These are phyloP conservation scores for Labeo catla DNA, from an alignment of 2,113 vertebrate species.

Conservation along the genomic window DNA sequence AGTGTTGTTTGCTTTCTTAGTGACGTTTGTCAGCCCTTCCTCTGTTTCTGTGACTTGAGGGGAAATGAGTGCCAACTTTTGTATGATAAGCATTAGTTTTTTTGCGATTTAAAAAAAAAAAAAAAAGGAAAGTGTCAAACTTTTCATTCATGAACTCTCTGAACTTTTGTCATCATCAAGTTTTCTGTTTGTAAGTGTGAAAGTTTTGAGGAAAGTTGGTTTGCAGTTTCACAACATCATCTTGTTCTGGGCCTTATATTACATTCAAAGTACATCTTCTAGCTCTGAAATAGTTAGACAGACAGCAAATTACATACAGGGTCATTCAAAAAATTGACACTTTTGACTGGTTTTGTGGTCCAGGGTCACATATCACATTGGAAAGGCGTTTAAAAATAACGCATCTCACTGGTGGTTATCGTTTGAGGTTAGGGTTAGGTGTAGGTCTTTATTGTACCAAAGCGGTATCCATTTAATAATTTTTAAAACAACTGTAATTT, in stretches of 20 bases:
- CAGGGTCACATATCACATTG: too few species aligned
- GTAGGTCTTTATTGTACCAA: too few species aligned
- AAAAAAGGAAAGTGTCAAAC: not conserved
- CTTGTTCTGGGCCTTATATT: conserved; percentile 1
- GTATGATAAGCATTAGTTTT: conserved; percentile 42
- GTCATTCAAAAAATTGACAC: not conserved
- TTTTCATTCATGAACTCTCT: conserved; percentile 5
- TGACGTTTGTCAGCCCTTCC: conserved; percentile 51
- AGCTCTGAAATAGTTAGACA: not conserved
- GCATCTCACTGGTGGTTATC: too few species aligned
- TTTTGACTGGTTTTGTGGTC: too few species aligned
- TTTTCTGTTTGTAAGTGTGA: conserved; percentile 4
- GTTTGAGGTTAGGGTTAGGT: too few species aligned
- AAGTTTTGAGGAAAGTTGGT: not conserved
- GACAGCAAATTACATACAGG: not conserved
- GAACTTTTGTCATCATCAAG: conserved; percentile 23
- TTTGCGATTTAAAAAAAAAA: not conserved
- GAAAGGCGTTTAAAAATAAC: too few species aligned
- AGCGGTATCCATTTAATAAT: too few species aligned
- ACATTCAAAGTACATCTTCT: not conserved
- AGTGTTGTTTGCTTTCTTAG: conserved; percentile 57
- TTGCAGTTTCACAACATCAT: not conserved
- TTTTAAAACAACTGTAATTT: too few species aligned
- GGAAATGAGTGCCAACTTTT: conserved; percentile 42
- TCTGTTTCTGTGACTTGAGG: conserved; percentile 36